Evolutionary conservation across 1,140 invertebrate genomes (phyloP), one percentile per base, ranked within the genome.

Genomic region (Zaprionus lachaisei): DNA sequence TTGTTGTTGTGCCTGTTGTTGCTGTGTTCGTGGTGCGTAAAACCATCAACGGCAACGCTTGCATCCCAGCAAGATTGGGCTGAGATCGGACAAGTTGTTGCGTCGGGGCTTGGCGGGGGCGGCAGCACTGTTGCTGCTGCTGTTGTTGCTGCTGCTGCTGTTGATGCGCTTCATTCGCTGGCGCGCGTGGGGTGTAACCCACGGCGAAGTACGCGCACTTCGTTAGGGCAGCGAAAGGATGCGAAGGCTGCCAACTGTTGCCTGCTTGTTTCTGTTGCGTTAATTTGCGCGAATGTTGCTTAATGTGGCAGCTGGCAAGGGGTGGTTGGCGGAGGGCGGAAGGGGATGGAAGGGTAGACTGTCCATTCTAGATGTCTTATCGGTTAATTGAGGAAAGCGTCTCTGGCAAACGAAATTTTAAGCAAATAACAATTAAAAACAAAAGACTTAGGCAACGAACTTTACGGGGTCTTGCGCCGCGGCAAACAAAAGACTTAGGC

Each of bases 271-370:
- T 11, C 47, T 72, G 85, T 82, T 90, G 85, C 81, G 85, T 90
- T 89, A 89, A 89, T 89, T 89, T 89, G 85, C 76, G 79, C 85
- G 81, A 90, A 89, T 85, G 85, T 73, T 73, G 85, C 84, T 84
- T 89, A 89, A 89, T 90, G 79, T 90, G 81, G n/a, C 41, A 62
- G 20, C 37, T 44, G 41, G 62, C 34, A 5, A 26, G 24, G 51
- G 5, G 24, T 5, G 22, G 5, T 6, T 6, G 51, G 28, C 17
- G 22, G 5, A 44, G 20, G n/a, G 57, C 65, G 20, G 2, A 6
- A 20, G 55, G 4, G 31, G n/a, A 1, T 20, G n/a, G n/a, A 31
- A 7, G 37, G 55, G 20, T 37, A 11, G 60, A 38, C 54, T 64
- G 20, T 57, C 54, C 63, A 68, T 74, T 74, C 61, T 71, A 75